These are phyloP conservation scores for Oncopeltus fasciatus DNA, from an alignment of 1,140 invertebrate genomes.

Conservation along the genomic window DNA sequence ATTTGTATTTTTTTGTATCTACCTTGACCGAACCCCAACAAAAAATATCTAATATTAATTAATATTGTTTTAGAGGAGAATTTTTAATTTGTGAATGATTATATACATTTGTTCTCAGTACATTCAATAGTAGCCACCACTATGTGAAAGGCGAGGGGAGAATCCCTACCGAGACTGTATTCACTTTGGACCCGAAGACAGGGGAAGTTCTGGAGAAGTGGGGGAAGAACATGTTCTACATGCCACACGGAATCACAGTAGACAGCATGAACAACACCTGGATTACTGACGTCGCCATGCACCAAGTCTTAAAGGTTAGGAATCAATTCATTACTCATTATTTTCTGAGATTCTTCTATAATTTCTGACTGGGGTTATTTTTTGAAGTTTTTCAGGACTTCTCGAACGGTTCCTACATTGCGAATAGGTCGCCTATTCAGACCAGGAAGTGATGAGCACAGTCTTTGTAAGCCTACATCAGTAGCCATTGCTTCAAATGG, in stretches of 20 bases:
- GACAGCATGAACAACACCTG: conserved; percentile 70
- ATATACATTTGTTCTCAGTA: not conserved
- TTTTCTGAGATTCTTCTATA: not conserved
- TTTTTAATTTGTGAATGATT: no score
- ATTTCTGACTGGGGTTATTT: no score
- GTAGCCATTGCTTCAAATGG: conserved; percentile 68
- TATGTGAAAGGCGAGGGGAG: not conserved
- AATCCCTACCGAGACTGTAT: not conserved
- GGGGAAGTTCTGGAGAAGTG: not conserved
- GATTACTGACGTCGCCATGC: conserved; percentile 83
- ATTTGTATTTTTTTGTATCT: no score
- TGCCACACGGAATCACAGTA: conserved; percentile 85
- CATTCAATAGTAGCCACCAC: not conserved
- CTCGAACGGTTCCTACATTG: conserved; percentile 18
- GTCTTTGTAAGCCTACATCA: conserved; percentile 88
- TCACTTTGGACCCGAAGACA: not conserved
- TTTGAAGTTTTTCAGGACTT: conserved; percentile 34
- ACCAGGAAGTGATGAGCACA: conserved; percentile 58
- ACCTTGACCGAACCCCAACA: no score
- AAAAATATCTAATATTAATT: no score
- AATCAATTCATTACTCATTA: not conserved
- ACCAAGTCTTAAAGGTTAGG: conserved; percentile 65
- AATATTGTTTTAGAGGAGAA: no score
- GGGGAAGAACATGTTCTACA: conserved; percentile 53
- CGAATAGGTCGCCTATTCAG: conserved; percentile 38